These are phyloP conservation scores for Druon quercuslanigerum DNA, from an alignment of 1,140 invertebrate genomes.

Conservation along the genomic window DNA sequence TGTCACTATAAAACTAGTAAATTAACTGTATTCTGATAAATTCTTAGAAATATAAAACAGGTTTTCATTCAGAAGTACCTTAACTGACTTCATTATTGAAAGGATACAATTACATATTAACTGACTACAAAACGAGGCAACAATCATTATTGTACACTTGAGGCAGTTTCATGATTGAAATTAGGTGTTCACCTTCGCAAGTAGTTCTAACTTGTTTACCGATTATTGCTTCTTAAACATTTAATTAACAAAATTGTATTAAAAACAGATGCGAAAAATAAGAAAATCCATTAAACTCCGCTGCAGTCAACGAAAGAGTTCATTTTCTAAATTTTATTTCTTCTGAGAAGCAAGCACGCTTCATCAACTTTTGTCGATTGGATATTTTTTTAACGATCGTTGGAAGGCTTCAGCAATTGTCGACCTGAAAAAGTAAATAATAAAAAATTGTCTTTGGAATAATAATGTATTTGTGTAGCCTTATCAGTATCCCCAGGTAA, in stretches of 20 bases:
- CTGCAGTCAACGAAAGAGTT: background rate
- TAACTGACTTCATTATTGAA: background rate
- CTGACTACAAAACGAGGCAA: background rate
- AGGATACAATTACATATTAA: background rate
- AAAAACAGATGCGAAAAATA: background rate
- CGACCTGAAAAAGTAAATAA: conserved; percentile 60
- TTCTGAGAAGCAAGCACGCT: background rate
- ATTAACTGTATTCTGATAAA: too few relatives aligned
- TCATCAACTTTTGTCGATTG: conserved; percentile 63
- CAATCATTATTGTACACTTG: conserved; percentile 5
- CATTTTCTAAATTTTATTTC: conserved; percentile 7
- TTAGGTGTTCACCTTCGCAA: background rate
- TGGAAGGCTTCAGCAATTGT: conserved; percentile 77
- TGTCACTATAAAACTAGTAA: too few relatives aligned
- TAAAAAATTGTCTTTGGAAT: conserved; percentile 6
- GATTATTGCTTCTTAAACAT: background rate
- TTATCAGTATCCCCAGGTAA: background rate
- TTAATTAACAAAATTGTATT: background rate
- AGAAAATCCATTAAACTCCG: background rate
- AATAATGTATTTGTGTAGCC: background rate
- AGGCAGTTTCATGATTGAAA: conserved; percentile 2
- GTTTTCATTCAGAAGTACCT: background rate
- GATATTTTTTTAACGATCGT: conserved; percentile 75
- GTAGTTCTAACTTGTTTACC: background rate
- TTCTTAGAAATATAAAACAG: background rate